A percentile compares a stretch with the other conserved stretches of the same genome.
phyloP scores from a whole-genome alignment of 2,113 vertebrate species.

The Chaenogobius annularis region DNA sequence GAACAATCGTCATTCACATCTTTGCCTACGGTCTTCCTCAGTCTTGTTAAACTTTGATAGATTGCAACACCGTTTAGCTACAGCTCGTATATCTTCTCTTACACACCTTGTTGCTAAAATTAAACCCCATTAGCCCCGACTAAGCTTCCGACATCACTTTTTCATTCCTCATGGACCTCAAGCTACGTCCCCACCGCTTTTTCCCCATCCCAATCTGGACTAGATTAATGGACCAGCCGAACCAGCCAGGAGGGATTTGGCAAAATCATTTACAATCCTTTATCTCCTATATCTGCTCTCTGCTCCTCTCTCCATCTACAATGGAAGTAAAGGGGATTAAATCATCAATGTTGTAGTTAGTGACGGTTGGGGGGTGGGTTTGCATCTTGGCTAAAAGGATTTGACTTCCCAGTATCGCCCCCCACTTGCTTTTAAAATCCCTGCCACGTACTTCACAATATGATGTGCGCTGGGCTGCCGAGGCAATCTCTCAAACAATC shows the following conservation, averaged over 20 bases:
- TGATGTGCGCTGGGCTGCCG: constrained; percentile 36
- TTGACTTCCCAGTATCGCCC: constrained; percentile 50
- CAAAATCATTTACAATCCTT: constrained; percentile 19
- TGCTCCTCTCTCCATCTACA: constrained; percentile 51
- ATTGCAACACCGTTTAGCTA: not conserved
- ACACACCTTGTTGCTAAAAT: constrained; percentile 3
- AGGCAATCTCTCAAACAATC: constrained; percentile 44
- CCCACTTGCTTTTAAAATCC: constrained; percentile 58
- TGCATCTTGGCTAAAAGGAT: constrained; percentile 58
- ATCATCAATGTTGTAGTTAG: constrained; percentile 48
- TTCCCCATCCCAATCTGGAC: constrained; percentile 19
- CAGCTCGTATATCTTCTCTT: not conserved
- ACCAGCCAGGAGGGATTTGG: constrained; percentile 25
- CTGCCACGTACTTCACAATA: constrained; percentile 55
- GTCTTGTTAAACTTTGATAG: not conserved
- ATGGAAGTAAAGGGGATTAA: constrained; percentile 56
- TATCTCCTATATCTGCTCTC: constrained; percentile 33
- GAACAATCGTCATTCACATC: not conserved
- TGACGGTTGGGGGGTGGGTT: constrained; percentile 14
- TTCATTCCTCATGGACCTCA: constrained; percentile 17
- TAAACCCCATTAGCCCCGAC: not conserved
- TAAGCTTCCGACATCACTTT: constrained; percentile 10
- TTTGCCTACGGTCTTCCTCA: not conserved
- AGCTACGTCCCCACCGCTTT: not conserved
- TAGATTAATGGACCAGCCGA: constrained; percentile 27